Percentiles rank a stretch among this genome's conserved stretches.
These are phyloP conservation scores for Drosophila paranaensis DNA, from an alignment of 2,888 invertebrate species.

Conservation along the genomic window DNA sequence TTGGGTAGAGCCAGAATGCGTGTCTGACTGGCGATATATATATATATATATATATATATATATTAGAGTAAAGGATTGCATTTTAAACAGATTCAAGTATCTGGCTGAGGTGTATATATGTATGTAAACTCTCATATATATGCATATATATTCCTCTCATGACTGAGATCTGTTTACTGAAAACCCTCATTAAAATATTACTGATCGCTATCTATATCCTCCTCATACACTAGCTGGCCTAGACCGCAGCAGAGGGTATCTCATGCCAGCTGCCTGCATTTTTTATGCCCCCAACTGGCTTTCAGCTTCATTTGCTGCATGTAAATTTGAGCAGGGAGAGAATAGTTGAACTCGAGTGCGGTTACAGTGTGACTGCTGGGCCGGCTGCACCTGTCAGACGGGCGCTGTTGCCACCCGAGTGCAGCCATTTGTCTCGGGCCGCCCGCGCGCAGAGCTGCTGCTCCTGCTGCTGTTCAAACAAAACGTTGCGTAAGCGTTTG, in stretches of 20 bases:
- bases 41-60: slow-evolving; percentile 1
- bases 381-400: slow-evolving; percentile 58
- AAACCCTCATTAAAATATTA: no score
- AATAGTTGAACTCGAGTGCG: slow-evolving; percentile 33
- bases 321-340: slow-evolving; percentile 53
- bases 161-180: no score
- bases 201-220: no score
- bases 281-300: neutral
- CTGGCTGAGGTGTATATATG: no score
- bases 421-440: slow-evolving; percentile 68
- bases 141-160: no score
- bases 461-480: slow-evolving; percentile 49
- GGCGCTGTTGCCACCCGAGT: slow-evolving; percentile 51
- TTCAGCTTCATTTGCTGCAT: slow-evolving; percentile 74
- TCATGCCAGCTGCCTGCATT: neutral
- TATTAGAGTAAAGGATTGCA: neutral
- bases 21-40: slow-evolving; percentile 24
- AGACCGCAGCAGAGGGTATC: neutral
- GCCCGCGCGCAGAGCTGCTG: slow-evolving; percentile 8
- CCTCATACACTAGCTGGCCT: neutral
- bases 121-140: no score
- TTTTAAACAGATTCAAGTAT: slow-evolving; percentile 1
- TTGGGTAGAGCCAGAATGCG: slow-evolving; percentile 13
- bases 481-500: slow-evolving; percentile 74
- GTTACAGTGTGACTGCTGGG: slow-evolving; percentile 55